A percentile compares a stretch with the other conserved stretches of the same genome.
Evolutionary conservation across 2,113 vertebrate genomes (phyloP).

Genomic region (Balaeniceps rex): DNA sequence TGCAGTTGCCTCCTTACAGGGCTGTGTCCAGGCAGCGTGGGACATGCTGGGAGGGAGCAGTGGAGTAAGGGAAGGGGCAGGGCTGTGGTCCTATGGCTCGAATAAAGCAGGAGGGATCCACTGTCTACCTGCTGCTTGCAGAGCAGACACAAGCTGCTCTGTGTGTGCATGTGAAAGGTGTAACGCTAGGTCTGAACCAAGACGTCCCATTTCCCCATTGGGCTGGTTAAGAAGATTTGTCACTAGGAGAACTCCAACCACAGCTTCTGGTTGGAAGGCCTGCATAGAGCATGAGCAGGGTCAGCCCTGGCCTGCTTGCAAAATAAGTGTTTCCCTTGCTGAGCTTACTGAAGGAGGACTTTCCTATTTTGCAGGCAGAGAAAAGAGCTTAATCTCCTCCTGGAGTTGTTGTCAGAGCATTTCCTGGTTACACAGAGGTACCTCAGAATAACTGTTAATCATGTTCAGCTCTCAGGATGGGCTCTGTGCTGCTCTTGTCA

Average conservation of each 20-base stretch:
- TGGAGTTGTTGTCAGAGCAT: background rate
- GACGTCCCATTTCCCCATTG: background rate
- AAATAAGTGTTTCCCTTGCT: background rate
- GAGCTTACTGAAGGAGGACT: background rate
- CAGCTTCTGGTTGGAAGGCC: background rate
- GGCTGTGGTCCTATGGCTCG: background rate
- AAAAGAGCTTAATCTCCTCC: background rate
- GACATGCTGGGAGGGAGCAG: background rate
- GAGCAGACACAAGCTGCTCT: background rate
- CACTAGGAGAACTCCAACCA: background rate
- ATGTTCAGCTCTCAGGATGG: background rate
- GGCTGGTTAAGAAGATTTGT: background rate
- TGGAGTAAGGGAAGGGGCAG: background rate
- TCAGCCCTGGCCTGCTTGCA: background rate
- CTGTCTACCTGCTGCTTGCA: background rate
- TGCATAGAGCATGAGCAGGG: background rate
- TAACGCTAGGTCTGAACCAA: background rate
- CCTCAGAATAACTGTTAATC: conserved; percentile 18
- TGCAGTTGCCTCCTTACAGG: background rate
- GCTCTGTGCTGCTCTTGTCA: background rate
- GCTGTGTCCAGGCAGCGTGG: background rate
- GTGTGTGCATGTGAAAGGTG: background rate
- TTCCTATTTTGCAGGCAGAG: background rate
- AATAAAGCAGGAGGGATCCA: background rate
- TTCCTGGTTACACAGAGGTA: conserved; percentile 13